Evolutionary conservation across 2,888 invertebrate species (phyloP).

Genomic region (Tortricodes alternella): DNA sequence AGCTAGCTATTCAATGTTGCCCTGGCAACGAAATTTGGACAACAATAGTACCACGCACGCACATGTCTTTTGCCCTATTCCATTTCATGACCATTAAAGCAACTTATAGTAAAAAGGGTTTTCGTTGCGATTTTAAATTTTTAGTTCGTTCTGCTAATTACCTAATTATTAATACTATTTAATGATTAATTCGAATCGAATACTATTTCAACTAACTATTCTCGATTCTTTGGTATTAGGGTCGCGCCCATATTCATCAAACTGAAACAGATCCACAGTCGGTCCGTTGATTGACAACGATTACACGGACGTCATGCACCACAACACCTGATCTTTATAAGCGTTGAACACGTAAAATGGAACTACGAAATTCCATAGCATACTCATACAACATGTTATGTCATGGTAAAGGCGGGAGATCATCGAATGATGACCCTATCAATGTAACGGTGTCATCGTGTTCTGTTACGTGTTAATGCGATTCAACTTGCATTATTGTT

Average conservation of each 20-base stretch:
- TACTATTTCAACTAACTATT: too few species aligned
- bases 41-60: conserved; percentile 49
- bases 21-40: conserved; percentile 62
- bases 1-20: conserved; percentile 77
- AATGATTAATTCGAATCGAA: too few species aligned
- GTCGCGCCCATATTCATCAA: too few species aligned
- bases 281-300: conserved; percentile 17
- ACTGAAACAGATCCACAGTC: too few species aligned
- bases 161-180: too few species aligned
- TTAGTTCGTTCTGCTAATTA: too few species aligned
- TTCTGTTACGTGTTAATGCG: conserved; percentile 26
- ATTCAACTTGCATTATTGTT: conserved; percentile 5
- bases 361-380: background rate
- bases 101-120: too few species aligned
- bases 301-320: conserved; percentile 17
- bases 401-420: conserved; percentile 20
- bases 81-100: background rate
- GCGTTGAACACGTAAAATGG: background rate
- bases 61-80: background rate
- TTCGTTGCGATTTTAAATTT: too few species aligned
- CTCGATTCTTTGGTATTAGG: too few species aligned
- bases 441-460: conserved; percentile 20
- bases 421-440: conserved; percentile 3
- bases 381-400: conserved; percentile 13
- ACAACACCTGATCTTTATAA: conserved; percentile 13